Evolutionary conservation across 2,888 invertebrate genomes (phyloP), one percentile per base, ranked within the genome.

Genomic region (Drosophila atripex): DNA sequence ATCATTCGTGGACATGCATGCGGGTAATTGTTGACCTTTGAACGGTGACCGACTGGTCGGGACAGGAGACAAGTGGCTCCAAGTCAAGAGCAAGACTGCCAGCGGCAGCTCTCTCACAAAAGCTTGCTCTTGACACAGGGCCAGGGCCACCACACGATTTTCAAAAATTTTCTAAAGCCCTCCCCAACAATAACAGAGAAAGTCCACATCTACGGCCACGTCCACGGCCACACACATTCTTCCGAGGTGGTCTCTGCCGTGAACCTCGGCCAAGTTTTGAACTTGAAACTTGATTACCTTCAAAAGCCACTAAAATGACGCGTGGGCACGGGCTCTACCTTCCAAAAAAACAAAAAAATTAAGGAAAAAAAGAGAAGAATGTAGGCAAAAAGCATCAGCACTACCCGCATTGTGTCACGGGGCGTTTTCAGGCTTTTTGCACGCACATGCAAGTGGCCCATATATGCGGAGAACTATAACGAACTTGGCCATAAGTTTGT

Each of bases 251-350:
- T 58, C 72, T 57, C 47, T 50, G 57, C 85, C 82, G 35, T 85
- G 86, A 87, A 87, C 83, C 83, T 70, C 59, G 74, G 55, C 35
- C 75, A 77, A 77, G 87, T 78, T 85, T 71, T 87, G 85, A 84
- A 84, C 84, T 87, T 84, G 84, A 87, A 84, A 84, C 84, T 87
- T 87, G 84, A 84, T 87, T 87, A 84, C 84, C 84, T 84, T 74
- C 83, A 83, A 73, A 83, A 74, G 72, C 84, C 82, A 80, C 86
- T 64, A 73, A 80, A 63, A 79, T 57, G 75, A 64, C 71, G 63
- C 64, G 14, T 41, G 50, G 60, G 50, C 6, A 23, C 39, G 5
- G 54, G 54, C 28, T 14, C 54, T 12, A 35, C 59, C 52, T 41
- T 47, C 45, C 39, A 72, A 78, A 72, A 56, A 68, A 45, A 76